Evolutionary conservation across 2,797 vertebrate genomes (phyloP), one percentile per base, ranked within the genome.

Genomic region (Pipistrellus pipistrellus): DNA sequence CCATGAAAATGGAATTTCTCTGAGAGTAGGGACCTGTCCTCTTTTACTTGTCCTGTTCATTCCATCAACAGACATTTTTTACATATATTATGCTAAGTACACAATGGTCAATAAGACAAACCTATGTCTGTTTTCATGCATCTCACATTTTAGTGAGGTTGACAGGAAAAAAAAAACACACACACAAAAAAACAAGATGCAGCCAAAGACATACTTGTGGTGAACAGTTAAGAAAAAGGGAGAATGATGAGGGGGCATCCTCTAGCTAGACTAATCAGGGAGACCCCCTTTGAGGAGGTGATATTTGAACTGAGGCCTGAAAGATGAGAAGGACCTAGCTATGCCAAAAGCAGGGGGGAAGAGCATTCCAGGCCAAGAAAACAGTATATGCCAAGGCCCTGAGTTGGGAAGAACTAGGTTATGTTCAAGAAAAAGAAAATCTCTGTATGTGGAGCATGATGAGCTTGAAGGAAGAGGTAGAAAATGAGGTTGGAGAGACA

Each of bases 381-480:
- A 75, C 46, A 85, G 44, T 57, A 76, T 87, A 46, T 94, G 69
- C 46, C 75, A 94, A 93, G 85, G 30, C 77, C 51, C 14, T 3
- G 6, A 80, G 73, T 38, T 83, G 41, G 69, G 59, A 85, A 83
- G 51, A 95, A 93, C 57, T 92, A 93, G 73, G 51, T 20, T 35
- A 88, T 46, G 1, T 83, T 95, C 69, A 94, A 90, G 92, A 57
- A 75, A 92, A 91, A 94, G 68, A 86, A 93, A 85, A 89, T 48
- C 10, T 95, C 38, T 85, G 44, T 25, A 0, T 89, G 71, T 96
- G 82, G 13, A 82, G 8, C 57, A 71, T 32, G 32, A 77, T 64
- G 89, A 85, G 21, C 66, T 71, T 88, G 73, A 90, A 73, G 71
- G 75, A 73, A 72, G 48, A 92, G 18, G 66, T 32, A 71, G 72